Conservation (phyloP, 2,113 vertebrate species). For the Nothobranchius furzeri region DNA sequence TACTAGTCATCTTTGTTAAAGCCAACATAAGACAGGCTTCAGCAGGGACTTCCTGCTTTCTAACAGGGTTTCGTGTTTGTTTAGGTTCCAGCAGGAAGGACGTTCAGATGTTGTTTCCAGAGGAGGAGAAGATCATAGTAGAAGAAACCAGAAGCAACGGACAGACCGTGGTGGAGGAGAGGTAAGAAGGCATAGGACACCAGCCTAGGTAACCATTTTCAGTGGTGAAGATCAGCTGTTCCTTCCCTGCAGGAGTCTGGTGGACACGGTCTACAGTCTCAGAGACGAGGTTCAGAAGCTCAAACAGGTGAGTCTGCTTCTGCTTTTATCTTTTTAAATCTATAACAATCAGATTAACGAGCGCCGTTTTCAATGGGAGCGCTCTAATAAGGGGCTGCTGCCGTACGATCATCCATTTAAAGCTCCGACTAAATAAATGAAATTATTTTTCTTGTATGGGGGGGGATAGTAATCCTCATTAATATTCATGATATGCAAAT, state of each 20-base stretch:
- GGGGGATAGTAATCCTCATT: too few relatives aligned
- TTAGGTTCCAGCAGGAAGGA: conserved; percentile 93
- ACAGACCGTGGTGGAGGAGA: conserved; percentile 96
- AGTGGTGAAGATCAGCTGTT: neutral
- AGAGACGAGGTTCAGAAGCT: conserved; percentile 96
- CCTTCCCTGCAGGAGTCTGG: conserved; percentile 86
- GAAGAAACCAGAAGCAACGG: conserved; percentile 97
- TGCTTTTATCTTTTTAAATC: too few relatives aligned
- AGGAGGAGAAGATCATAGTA: conserved; percentile 98
- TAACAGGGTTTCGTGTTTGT: accelerated
- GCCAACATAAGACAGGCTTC: too few relatives aligned
- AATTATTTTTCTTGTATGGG: too few relatives aligned
- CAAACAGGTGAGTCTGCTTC: conserved; percentile 84
- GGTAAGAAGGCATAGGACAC: conserved; percentile 69
- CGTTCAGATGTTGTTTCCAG: conserved; percentile 94
- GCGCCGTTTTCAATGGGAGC: too few relatives aligned
- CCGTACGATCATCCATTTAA: too few relatives aligned
- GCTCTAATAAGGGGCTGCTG: too few relatives aligned
- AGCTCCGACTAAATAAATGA: too few relatives aligned
- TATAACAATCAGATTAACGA: too few relatives aligned
- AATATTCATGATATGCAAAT: too few relatives aligned
- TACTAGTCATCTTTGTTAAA: too few relatives aligned
- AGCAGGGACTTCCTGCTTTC: neutral
- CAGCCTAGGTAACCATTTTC: too few relatives aligned
- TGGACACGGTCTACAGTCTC: conserved; percentile 96